Evolutionary conservation across 2,113 vertebrate species (phyloP).

Genomic region (Rhagologus leucostigma): DNA sequence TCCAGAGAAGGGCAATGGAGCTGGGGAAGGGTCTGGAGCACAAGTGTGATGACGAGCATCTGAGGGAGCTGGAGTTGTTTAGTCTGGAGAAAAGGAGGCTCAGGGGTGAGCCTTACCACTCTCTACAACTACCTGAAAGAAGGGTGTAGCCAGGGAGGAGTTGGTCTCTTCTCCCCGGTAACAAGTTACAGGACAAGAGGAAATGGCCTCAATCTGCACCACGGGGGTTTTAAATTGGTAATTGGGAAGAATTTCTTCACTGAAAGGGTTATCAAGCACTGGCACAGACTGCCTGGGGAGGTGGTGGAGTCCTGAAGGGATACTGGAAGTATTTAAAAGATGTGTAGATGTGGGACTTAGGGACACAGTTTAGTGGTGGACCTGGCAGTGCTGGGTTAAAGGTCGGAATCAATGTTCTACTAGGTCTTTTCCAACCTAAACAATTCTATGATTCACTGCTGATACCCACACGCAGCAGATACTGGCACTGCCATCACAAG

Average conservation of each 20-base stretch:
- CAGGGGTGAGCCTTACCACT: background rate
- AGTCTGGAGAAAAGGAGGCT: background rate
- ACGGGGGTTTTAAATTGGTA: background rate
- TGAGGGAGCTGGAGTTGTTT: background rate
- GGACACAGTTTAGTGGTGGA: background rate
- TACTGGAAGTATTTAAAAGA: background rate
- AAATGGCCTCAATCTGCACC: background rate
- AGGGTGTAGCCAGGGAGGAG: background rate
- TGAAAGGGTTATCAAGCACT: background rate
- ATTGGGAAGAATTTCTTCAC: background rate
- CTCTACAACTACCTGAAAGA: background rate
- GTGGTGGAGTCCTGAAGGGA: background rate
- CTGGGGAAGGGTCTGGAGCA: background rate
- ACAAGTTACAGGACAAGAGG: background rate
- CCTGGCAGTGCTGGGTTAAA: background rate
- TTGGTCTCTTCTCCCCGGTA: background rate
- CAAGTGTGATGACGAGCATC: background rate
- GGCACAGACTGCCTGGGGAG: background rate
- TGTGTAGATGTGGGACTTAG: background rate
- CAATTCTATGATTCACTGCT: background rate
- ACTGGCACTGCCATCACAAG: background rate
- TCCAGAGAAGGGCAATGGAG: background rate
- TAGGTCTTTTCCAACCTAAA: background rate
- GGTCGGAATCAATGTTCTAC: accelerated
- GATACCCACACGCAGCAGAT: background rate